Percentiles rank a stretch among this genome's conserved stretches.
Evolutionary conservation across 2,888 invertebrate genomes (phyloP).

Genomic region (Lypha dubia): DNA sequence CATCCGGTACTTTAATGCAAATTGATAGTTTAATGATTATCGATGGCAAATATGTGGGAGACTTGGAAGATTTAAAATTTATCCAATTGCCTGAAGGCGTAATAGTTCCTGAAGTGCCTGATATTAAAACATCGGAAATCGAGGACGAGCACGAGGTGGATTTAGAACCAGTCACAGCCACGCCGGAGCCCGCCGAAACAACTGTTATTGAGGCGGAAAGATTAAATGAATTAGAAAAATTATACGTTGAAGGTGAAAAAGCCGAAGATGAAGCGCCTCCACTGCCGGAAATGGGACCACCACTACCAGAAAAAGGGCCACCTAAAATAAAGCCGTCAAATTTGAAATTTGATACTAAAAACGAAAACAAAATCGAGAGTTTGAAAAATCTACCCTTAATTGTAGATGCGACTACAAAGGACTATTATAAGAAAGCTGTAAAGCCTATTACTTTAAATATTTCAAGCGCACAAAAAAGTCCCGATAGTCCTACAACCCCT

Average conservation of each 20-base stretch:
- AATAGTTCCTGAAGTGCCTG: slow-evolving; percentile 77
- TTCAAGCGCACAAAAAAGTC: slow-evolving; percentile 73
- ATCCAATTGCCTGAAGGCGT: slow-evolving; percentile 83
- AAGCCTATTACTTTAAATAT: slow-evolving; percentile 80
- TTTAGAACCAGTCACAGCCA: slow-evolving; percentile 79
- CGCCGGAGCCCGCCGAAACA: slow-evolving; percentile 79
- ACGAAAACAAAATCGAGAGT: slow-evolving; percentile 83
- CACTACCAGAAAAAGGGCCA: slow-evolving; percentile 78
- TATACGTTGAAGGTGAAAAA: slow-evolving; percentile 56
- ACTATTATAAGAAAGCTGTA: slow-evolving; percentile 76
- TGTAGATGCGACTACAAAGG: slow-evolving; percentile 77
- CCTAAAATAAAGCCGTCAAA: slow-evolving; percentile 77
- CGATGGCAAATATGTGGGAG: slow-evolving; percentile 83
- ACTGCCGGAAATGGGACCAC: slow-evolving; percentile 73
- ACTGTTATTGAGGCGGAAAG: slow-evolving; percentile 78
- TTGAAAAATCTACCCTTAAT: slow-evolving; percentile 82
- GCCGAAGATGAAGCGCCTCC: slow-evolving; percentile 73
- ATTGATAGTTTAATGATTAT: slow-evolving; percentile 86
- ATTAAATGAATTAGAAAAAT: slow-evolving; percentile 9
- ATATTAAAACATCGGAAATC: slow-evolving; percentile 74
- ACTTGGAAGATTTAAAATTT: slow-evolving; percentile 82
- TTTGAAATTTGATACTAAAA: slow-evolving; percentile 82
- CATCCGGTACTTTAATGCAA: slow-evolving; percentile 87
- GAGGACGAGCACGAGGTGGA: slow-evolving; percentile 75
- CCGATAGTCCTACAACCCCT: slow-evolving; percentile 49